Evolutionary conservation across 2,888 invertebrate genomes (phyloP), one percentile per base, ranked within the genome.

Genomic region (Caenorhabditis sp.): DNA sequence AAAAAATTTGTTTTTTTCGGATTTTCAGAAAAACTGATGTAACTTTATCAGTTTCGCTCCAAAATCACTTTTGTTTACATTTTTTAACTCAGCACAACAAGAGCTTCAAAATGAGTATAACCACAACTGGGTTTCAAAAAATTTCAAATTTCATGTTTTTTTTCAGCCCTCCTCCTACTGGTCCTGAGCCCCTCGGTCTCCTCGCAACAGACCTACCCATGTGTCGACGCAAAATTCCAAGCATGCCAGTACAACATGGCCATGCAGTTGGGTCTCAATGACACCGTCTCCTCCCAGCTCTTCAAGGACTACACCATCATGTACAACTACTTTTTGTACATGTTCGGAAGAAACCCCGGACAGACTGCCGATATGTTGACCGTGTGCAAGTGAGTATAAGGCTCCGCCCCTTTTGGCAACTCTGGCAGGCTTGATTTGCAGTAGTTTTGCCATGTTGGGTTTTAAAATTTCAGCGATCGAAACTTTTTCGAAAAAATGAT

Each of bases 251-350:
- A 80, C 72, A 80, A 59, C 26, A 54, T 84, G 64, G 80, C 84
- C 2, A 70, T 74, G 66, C 35, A 47, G 2, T 61, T 84, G 41
- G 84, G 84, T 10, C 16, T 84, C 24, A 84, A 84, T 58, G 80
- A 80, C 22, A 84, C 84, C 0, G 76, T 80, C 0, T 80, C 80
- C 7, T 5, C 72, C 19, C 58, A 72, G 16, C 59, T 84, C 22
- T 84, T 84, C 80, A 76, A 80, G 59, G 82, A 87, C 64, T 87
- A 83, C 44, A 84, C 87, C n/a, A 83, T 87, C 44, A 84, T 87
- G 82, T 87, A 85, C 74, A 85, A 87, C 76, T 82, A 85, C 35
- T 85, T 85, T 54, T 54, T 87, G 66, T 80, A 69, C 68, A 73
- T 85, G 69, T 84, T 83, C 66, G 85, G 87, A 31, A 68, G 59